phyloP scores from a whole-genome alignment of 2,797 vertebrate species.

The Setipinna tenuifilis region DNA sequence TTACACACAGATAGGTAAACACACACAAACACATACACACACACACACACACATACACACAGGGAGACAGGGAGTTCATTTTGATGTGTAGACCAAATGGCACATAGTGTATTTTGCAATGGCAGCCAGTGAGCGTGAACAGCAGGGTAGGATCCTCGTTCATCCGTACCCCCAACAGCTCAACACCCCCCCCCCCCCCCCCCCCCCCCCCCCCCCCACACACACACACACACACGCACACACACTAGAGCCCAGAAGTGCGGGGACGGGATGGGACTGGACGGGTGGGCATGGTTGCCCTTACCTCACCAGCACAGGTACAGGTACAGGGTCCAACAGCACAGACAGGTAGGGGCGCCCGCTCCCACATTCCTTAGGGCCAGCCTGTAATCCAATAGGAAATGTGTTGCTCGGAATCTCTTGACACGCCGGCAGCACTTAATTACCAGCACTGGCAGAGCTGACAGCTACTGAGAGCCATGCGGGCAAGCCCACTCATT shows the following conservation, averaged over 20 bases:
- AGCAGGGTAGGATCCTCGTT: slow-evolving; percentile 64
- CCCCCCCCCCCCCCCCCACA: too few relatives aligned
- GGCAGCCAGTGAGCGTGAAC: slow-evolving; percentile 70
- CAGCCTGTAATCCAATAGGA: slow-evolving; percentile 82
- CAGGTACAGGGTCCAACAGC: slow-evolving; percentile 33
- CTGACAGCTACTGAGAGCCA: slow-evolving; percentile 66
- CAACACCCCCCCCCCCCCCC: not conserved
- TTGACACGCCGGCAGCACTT: slow-evolving; percentile 75
- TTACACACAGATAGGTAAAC: slow-evolving; percentile 46
- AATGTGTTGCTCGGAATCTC: slow-evolving; percentile 74
- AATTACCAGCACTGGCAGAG: slow-evolving; percentile 71
- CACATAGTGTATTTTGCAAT: slow-evolving; percentile 71
- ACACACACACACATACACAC: slow-evolving; percentile 18
- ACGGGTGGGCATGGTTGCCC: slow-evolving; percentile 36
- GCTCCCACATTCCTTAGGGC: slow-evolving; percentile 65
- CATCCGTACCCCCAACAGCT: slow-evolving; percentile 56
- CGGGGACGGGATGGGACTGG: too few relatives aligned
- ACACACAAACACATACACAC: slow-evolving; percentile 26
- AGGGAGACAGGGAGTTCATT: slow-evolving; percentile 61
- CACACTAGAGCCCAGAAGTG: too few relatives aligned
- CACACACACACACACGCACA: too few relatives aligned
- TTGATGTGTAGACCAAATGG: slow-evolving; percentile 76
- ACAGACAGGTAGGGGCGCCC: slow-evolving; percentile 31
- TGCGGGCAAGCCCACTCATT: slow-evolving; percentile 53
- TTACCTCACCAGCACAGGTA: slow-evolving; percentile 44